Base-by-base conservation (phyloP, 2,797 vertebrate species). In the Epinephelus awoara region DNA sequence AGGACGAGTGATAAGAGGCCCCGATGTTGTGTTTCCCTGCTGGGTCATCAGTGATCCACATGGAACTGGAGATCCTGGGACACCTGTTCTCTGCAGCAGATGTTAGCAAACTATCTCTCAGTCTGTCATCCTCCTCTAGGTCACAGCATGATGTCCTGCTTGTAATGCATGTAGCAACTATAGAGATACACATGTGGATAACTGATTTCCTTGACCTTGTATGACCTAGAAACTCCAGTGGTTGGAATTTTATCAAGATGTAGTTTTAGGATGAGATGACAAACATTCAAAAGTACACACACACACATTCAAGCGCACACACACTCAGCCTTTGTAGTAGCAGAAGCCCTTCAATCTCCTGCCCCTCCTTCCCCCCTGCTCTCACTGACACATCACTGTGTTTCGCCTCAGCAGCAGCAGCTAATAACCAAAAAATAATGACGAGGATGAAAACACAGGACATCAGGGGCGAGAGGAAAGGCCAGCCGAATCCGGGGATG, bases 81-180 rank as follows among this genome's bases (percentile, higher is more conserved):
- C 94, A 94, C 94, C 93, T 95, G 93, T 91, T 94, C 78, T 46
- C 73, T 74, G 68, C 1, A 80, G 85, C 88, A 90, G 82, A 90
- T 91, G 85, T 88, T 82, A 23, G 29, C 77, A 29, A 72, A 83
- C 62, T 58, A 29, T 80, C 67, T 67, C 55, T 77, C 56, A 61
- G 49, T 62, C 65, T 47, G 74, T 67, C 59, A 1, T 72, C 67
- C 50, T 52, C 40, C 65, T 80, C 27, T 62, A 61, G 51, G 47
- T 68, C 67, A 65, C 62, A 69, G 23, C 17, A 23, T 14, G 55
- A 74, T 42, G 42, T 55, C 21, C 17, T 27, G 51, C 51, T 61
- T 25, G 19, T 70, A 58, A 59, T 7, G 29, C 27, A 74, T 18
- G 8, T 50, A 49, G 47, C 17, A 65, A 54, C 56, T 49, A 55